These are phyloP conservation scores for Oscheius sp. DNA, from an alignment of 2,888 invertebrate species.

Conservation along the genomic window DNA sequence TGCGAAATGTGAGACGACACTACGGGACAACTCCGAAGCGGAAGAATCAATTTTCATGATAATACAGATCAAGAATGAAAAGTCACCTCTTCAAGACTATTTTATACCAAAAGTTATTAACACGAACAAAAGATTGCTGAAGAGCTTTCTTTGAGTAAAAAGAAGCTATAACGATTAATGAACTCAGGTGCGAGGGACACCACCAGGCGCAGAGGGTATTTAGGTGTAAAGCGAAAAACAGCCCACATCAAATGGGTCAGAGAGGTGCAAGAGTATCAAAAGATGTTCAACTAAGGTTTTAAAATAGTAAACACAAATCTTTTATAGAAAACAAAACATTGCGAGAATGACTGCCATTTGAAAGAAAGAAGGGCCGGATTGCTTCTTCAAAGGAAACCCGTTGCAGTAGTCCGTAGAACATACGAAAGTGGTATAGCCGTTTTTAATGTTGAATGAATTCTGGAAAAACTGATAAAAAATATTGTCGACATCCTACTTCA, in stretches of 20 bases:
- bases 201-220: background rate
- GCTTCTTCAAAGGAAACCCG: conserved; percentile 7
- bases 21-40: no score
- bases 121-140: no score
- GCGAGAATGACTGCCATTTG: background rate
- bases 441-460: background rate
- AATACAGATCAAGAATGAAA: no score
- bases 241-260: conserved; percentile 26
- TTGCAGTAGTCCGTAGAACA: conserved; percentile 12
- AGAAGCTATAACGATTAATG: conserved; percentile 33
- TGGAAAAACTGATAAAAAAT: background rate
- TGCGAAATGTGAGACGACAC: no score
- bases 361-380: background rate
- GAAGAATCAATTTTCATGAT: no score
- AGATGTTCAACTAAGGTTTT: background rate
- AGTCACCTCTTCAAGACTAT: no score
- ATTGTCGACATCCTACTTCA: background rate
- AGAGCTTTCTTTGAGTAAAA: background rate
- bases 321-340: conserved; percentile 8
- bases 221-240: conserved; percentile 37
- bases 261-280: background rate
- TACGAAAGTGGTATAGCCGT: background rate
- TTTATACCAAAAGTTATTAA: no score
- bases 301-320: background rate
- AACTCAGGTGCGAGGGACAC: conserved; percentile 31